Evolutionary conservation across 2,888 invertebrate genomes (phyloP), one percentile per base, ranked within the genome.

Genomic region (Synanthedon tipuliformis): DNA sequence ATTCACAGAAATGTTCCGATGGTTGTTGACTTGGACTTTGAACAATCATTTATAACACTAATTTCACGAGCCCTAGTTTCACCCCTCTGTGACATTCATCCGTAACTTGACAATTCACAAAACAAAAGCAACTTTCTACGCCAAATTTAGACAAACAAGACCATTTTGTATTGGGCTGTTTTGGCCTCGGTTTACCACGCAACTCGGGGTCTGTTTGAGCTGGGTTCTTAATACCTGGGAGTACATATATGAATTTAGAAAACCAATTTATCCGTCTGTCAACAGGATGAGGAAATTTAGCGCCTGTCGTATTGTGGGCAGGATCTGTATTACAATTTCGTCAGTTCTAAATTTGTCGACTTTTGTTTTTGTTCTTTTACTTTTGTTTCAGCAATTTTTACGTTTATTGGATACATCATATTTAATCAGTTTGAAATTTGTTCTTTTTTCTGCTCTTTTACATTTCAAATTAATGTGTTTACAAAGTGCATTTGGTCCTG

Each of bases 201-300:
- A 27, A 1, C 13, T 27, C 48, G 13, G 10, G 40, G 45, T 50
- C 13, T 10, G 15, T 15, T 18, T 40, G 41, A 50, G 50, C 16
- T 50, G 41, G 40, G 41, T 12, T 34, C 48, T 16, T 27, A n/a
- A 13, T 50, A 51, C 45, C 13, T 50, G 23, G 56, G 57, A 55
- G 61, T 63, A 65, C 34, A 34, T 50, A 15, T 12, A 40, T 41
- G 65, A 69, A 73, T 75, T 75, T 70, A 73, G 79, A 75, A 77
- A 74, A 71, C 69, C 69, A 76, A 84, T 85, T 80, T 79, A 80
- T 84, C 75, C 69, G 69, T 72, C 76, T 80, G 83, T 84, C 84
- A 80, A 68, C 78, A 63, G 64, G 69, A 66, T 71, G 68, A 68
- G 69, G 69, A 66, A 74, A 49, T 49, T 49, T 49, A 49, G 18